Evolutionary conservation across 2,888 invertebrate species (phyloP).

Genomic region (Papilio elwesi): DNA sequence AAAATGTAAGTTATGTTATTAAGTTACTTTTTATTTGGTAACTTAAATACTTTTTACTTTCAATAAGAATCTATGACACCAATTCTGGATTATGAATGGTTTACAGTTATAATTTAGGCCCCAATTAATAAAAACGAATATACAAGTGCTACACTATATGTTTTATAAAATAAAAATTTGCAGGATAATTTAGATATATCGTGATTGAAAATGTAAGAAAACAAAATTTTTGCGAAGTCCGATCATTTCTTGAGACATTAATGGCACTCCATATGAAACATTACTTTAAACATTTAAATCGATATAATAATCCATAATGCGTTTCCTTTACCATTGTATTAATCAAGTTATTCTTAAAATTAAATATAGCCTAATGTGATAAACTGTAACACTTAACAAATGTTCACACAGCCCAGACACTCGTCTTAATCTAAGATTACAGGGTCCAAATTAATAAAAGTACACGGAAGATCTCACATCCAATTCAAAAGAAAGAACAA

Average conservation of each 20-base stretch:
- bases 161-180: neutral
- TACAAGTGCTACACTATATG: neutral
- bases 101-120: conserved; percentile 19
- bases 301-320: neutral
- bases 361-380: conserved; percentile 17
- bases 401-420: conserved; percentile 27
- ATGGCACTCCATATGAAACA: conserved; percentile 34
- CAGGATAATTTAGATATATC: neutral
- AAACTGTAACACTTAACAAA: conserved; percentile 27
- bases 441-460: conserved; percentile 7
- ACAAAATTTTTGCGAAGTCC: neutral
- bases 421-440: conserved; percentile 13
- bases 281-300: conserved; percentile 4
- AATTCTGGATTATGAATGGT: neutral
- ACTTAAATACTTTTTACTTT: conserved; percentile 29
- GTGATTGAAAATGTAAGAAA: neutral
- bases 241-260: conserved; percentile 8
- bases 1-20: conserved; percentile 31
- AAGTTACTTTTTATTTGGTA: conserved; percentile 25
- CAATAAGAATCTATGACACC: conserved; percentile 24
- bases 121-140: conserved; percentile 9
- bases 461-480: neutral
- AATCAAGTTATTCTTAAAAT: conserved; percentile 18
- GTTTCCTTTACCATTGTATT: conserved; percentile 17
- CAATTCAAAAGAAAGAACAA: neutral